Evolutionary conservation across 2,797 vertebrate species (phyloP), one percentile per base, ranked within the genome.

Genomic region (Erpetoichthys calabaricus): DNA sequence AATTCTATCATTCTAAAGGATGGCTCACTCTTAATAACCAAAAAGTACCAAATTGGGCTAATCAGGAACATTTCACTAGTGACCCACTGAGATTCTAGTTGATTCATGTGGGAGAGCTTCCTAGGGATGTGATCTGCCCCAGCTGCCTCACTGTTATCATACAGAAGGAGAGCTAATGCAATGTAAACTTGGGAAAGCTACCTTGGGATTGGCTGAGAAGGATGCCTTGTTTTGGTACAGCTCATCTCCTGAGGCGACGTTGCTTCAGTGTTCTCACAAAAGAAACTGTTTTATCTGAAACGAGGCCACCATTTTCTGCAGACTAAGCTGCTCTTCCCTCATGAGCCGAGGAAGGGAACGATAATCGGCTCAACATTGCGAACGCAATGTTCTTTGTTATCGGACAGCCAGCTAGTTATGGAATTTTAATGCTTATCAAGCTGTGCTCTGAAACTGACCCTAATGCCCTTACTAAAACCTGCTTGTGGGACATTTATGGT

Each of bases 181-280:
- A 10, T 52, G n/a, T 9, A 44, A 25, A 42, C 56, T 4, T 4
- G 50, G 8, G 50, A 51, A 4, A 60, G 57, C 69, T 68, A 49
- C 59, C 61, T 61, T 76, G 68, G 70, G 69, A 72, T 74, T 75
- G 72, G 72, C 70, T 71, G 59, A 67, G 73, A 62, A 63, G 57
- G 44, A 63, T 55, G 60, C 59, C 60, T 72, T 82, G 75, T 80
- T 80, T 78, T 72, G 75, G 75, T 82, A 72, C 66, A 65, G 62
- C 57, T 67, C 67, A 69, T 72, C 70, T 67, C 64, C 54, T 70
- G 65, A 77, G 70, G 76, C 56, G 64, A 77, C 70, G 1, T 76
- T 80, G 81, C 75, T 8, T 3, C 8, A 43, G 42, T 51, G 5
- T 8, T 59, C 53, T 44, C 57, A 47, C 45, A 6, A 5, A 44